These are phyloP conservation scores for Erythrocercus mccallii DNA, from an alignment of 2,113 vertebrate species.

Conservation along the genomic window DNA sequence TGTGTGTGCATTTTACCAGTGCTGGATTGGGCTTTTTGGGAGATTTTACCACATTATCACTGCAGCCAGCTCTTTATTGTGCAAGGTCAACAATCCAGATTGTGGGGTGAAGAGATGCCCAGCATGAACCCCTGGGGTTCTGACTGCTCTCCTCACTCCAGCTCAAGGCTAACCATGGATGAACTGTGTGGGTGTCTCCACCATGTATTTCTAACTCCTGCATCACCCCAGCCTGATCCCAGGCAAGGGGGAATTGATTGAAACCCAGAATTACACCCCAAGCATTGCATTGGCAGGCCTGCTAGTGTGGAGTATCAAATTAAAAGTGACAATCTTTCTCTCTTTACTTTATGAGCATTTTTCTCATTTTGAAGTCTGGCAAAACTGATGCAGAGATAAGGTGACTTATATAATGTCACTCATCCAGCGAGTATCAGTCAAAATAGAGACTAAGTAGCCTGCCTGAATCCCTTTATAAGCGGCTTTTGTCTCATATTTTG, in stretches of 20 bases:
- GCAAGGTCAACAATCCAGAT: background rate
- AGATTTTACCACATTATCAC: background rate
- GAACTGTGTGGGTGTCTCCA: background rate
- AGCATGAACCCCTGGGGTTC: background rate
- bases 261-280: background rate
- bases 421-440: background rate
- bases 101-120: background rate
- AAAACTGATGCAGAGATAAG: background rate
- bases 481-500: slow-evolving; percentile 4
- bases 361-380: background rate
- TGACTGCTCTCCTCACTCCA: background rate
- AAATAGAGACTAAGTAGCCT: background rate
- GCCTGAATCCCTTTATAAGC: background rate
- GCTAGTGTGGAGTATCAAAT: background rate
- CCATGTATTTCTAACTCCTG: background rate
- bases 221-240: background rate
- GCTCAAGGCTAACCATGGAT: background rate
- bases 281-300: background rate
- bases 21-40: background rate
- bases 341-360: background rate
- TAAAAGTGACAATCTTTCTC: background rate
- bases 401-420: background rate
- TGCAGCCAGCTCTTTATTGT: background rate
- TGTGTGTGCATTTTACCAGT: background rate
- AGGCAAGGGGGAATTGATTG: background rate